Evolutionary conservation across 1,140 invertebrate genomes (phyloP).

Genomic region (Thaumetopoea pityocampa): DNA sequence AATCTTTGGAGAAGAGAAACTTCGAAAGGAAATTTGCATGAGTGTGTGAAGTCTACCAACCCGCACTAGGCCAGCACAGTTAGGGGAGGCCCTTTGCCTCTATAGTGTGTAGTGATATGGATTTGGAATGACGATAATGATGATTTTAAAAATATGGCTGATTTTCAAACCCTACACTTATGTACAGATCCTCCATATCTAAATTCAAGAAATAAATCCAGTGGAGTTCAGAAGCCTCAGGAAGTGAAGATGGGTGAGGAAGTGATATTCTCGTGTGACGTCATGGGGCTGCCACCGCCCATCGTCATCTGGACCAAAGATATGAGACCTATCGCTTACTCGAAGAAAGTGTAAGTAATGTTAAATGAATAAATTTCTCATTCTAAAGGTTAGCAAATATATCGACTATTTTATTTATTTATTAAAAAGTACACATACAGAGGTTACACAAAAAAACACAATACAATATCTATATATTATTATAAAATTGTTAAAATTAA

Average conservation of each 20-base stretch:
- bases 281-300: slow-evolving; percentile 46
- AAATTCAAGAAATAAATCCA: slow-evolving; percentile 1
- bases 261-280: slow-evolving; percentile 43
- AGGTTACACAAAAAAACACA: too few relatives aligned
- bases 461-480: too few relatives aligned
- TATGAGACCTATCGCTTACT: slow-evolving; percentile 36
- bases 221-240: slow-evolving; percentile 16
- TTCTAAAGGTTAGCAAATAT: background rate
- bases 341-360: slow-evolving; percentile 47
- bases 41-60: too few relatives aligned
- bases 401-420: slow-evolving; percentile 3
- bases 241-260: slow-evolving; percentile 34
- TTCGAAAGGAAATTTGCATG: too few relatives aligned
- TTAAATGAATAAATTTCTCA: slow-evolving; percentile 2
- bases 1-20: too few relatives aligned
- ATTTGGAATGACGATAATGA: too few relatives aligned
- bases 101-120: too few relatives aligned
- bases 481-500: too few relatives aligned
- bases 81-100: too few relatives aligned
- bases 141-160: too few relatives aligned
- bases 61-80: too few relatives aligned
- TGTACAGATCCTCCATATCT: slow-evolving; percentile 47
- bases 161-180: slow-evolving; percentile 2
- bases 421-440: too few relatives aligned
- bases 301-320: slow-evolving; percentile 59